Conservation (phyloP, 2,888 invertebrate genomes). For the Drosophila nr. perissopoda region DNA sequence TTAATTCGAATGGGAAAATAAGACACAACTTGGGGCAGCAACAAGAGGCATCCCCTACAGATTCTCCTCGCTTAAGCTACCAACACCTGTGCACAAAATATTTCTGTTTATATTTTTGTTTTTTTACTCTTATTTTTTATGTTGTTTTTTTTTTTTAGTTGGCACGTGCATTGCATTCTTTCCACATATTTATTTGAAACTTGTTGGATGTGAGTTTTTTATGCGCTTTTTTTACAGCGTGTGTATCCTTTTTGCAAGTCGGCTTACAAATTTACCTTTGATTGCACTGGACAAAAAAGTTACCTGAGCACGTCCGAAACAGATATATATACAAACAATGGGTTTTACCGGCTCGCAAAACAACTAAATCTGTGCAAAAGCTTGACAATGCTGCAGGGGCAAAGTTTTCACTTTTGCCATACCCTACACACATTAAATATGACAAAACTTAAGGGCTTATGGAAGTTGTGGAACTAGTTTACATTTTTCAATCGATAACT, state of each 20-base stretch:
- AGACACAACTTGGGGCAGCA: constrained; percentile 56
- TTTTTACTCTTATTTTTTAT: not conserved
- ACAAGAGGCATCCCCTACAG: constrained; percentile 46
- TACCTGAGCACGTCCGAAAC: constrained; percentile 47
- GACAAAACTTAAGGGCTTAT: too few species aligned
- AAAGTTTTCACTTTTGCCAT: not conserved
- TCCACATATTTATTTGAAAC: constrained; percentile 40
- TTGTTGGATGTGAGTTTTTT: constrained; percentile 54
- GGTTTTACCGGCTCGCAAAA: not conserved
- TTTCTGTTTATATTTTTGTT: constrained; percentile 50
- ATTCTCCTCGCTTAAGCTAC: not conserved
- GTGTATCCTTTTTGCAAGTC: constrained; percentile 71
- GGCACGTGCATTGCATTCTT: constrained; percentile 14
- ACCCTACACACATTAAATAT: not conserved
- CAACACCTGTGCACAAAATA: constrained; percentile 61
- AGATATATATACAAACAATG: not conserved
- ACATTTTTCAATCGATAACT: not conserved
- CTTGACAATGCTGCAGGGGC: not conserved
- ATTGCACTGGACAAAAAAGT: constrained; percentile 68
- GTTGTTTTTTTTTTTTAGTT: not conserved
- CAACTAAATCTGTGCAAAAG: not conserved
- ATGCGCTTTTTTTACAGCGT: constrained; percentile 67
- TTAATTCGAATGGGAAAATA: constrained; percentile 74
- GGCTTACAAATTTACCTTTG: constrained; percentile 54
- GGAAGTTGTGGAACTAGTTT: not conserved